Evolutionary conservation across 2,113 vertebrate species (phyloP), one percentile per base, ranked within the genome.

Genomic region (Syngnathus floridae): DNA sequence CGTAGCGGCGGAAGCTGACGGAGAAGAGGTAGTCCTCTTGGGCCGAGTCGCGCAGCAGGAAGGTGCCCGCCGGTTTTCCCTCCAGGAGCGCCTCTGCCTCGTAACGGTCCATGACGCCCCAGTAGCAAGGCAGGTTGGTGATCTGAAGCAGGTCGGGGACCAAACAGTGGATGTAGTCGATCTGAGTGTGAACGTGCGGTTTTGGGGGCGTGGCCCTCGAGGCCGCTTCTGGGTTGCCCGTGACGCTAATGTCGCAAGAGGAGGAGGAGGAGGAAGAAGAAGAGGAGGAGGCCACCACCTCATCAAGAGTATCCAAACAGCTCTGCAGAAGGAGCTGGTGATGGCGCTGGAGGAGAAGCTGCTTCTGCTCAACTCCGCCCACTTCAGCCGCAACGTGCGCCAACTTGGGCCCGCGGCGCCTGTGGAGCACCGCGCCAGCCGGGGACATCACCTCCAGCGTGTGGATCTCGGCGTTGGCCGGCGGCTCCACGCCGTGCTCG

Each of bases 11-110:
- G 86, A 94, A 94, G 81, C 92, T 94, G 17, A 93, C 93, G 0
- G 93, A 93, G 84, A 94, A 93, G 38, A 93, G 90, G 77, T 93
- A 94, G 77, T 93, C 92, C 65, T 94, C 93, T 73, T 93, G 92
- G n/a, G 93, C 92, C 0, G 93, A 94, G 82, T 94, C 92, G 0
- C 93, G 88, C 14, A 94, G 85, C 1, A 94, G 90, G 67, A 94
- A 94, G 3, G 92, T 92, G 38, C 93, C 93, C 71, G 93, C 93
- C 0, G 92, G 92, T 64, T 86, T 90, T 22, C 90, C 92, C 36
- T 93, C 90, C 49, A 94, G 78, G 57, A 93, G 76, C 0, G 83
- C 90, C 80, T 94, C 93, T 0, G 93, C 93, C 75, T 93, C 86
- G 41, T 93, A 91, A 65, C 92, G 91, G 72, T 93, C 91, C 92